These are phyloP conservation scores for Andricus quercusramuli DNA, from an alignment of 2,888 invertebrate genomes.

Conservation along the genomic window DNA sequence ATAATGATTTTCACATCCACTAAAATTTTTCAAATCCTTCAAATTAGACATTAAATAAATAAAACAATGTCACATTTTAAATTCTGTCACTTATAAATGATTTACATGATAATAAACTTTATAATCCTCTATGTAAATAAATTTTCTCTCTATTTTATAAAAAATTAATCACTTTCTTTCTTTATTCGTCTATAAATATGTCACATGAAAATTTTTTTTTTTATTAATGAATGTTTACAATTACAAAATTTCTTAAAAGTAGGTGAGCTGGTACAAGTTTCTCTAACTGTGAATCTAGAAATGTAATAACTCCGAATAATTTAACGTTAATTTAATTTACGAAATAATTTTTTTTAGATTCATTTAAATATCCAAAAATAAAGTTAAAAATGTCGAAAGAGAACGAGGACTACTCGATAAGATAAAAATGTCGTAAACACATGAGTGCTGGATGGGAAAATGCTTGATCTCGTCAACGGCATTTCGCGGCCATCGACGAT, in stretches of 20 bases:
- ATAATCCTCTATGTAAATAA: background rate
- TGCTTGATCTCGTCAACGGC: constrained; percentile 69
- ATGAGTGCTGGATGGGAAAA: constrained; percentile 50
- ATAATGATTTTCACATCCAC: no score
- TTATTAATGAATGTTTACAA: background rate
- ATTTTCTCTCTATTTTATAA: background rate
- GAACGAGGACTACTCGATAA: constrained; percentile 26
- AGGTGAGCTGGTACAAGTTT: background rate
- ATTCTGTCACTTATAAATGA: background rate
- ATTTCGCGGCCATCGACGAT: constrained; percentile 69
- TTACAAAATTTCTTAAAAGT: background rate
- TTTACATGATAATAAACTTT: background rate
- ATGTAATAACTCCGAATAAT: background rate
- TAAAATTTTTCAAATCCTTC: no score
- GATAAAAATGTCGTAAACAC: constrained; percentile 1
- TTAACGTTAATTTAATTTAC: background rate
- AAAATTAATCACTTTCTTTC: background rate
- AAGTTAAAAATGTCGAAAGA: constrained; percentile 22
- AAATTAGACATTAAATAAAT: no score
- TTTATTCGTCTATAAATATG: background rate
- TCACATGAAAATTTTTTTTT: background rate
- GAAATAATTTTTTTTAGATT: background rate
- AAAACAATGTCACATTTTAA: no score
- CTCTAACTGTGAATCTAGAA: background rate
- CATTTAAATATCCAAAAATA: background rate